These are phyloP conservation scores for Equus quagga DNA, from an alignment of 2,113 vertebrate species.

Conservation along the genomic window DNA sequence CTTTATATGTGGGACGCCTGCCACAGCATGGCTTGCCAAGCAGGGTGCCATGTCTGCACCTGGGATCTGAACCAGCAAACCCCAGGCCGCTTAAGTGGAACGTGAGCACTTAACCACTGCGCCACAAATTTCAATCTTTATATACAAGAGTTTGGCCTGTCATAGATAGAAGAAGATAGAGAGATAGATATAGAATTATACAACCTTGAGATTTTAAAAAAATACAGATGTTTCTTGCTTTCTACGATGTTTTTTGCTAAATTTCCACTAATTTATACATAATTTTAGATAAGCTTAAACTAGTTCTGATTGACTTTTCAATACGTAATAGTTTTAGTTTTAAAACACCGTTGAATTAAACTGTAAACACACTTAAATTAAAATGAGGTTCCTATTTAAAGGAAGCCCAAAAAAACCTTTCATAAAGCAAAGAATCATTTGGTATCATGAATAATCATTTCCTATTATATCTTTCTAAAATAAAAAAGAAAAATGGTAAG, in stretches of 20 bases:
- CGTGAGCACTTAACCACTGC: too few relatives aligned
- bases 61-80: too few relatives aligned
- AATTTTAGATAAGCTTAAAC: slow-evolving; percentile 40
- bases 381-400: slow-evolving; percentile 48
- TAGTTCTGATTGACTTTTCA: slow-evolving; percentile 43
- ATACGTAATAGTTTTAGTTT: slow-evolving; percentile 1
- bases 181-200: background rate
- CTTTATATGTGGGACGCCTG: too few relatives aligned
- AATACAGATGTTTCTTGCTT: background rate
- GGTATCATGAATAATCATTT: slow-evolving; percentile 60
- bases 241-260: background rate
- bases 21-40: too few relatives aligned
- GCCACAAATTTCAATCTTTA: background rate
- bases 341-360: slow-evolving; percentile 17
- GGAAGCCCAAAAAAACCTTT: background rate
- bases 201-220: background rate
- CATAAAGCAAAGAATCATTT: slow-evolving; percentile 55
- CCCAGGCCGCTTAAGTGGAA: too few relatives aligned
- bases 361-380: slow-evolving; percentile 54
- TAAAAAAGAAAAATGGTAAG: slow-evolving; percentile 18
- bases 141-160: background rate
- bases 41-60: too few relatives aligned
- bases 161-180: background rate
- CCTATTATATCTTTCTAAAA: slow-evolving; percentile 37
- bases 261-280: slow-evolving; percentile 55